phyloP scores from a whole-genome alignment of 2,113 vertebrate species.

The Malurus elegans region DNA sequence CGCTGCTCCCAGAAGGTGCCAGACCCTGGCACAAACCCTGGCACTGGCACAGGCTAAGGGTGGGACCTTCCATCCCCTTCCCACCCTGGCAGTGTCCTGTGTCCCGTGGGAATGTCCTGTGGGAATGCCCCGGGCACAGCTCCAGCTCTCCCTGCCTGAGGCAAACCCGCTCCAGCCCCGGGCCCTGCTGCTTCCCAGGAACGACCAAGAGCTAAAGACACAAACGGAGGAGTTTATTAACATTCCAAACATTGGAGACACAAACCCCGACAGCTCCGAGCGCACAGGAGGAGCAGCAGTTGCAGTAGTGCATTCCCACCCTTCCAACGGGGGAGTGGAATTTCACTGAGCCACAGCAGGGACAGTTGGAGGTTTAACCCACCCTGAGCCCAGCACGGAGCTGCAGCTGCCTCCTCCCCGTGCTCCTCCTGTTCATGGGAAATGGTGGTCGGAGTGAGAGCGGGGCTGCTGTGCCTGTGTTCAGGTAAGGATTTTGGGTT shows the following conservation, averaged over 20 bases:
- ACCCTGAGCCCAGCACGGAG: background rate
- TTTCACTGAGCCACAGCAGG: background rate
- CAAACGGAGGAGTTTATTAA: background rate
- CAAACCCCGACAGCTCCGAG: background rate
- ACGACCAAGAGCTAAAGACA: accelerated
- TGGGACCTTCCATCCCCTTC: accelerated
- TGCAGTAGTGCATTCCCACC: background rate
- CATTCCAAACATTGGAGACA: background rate
- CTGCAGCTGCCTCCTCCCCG: accelerated
- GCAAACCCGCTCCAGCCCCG: background rate
- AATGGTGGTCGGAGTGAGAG: accelerated
- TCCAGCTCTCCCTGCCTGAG: background rate
- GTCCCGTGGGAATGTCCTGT: too few relatives aligned
- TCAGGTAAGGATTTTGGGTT: accelerated
- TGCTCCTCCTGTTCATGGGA: background rate
- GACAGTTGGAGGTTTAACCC: too few relatives aligned
- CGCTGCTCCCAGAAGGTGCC: background rate
- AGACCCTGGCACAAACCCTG: background rate
- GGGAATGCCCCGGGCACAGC: background rate
- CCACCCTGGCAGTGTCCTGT: background rate
- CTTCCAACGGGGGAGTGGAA: background rate
- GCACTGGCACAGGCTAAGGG: background rate
- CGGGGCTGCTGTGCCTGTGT: accelerated
- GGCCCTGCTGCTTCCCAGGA: background rate
- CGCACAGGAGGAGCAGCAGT: background rate